Base-by-base conservation (phyloP, 2,113 vertebrate genomes). In the Hippoglossus stenolepis region DNA sequence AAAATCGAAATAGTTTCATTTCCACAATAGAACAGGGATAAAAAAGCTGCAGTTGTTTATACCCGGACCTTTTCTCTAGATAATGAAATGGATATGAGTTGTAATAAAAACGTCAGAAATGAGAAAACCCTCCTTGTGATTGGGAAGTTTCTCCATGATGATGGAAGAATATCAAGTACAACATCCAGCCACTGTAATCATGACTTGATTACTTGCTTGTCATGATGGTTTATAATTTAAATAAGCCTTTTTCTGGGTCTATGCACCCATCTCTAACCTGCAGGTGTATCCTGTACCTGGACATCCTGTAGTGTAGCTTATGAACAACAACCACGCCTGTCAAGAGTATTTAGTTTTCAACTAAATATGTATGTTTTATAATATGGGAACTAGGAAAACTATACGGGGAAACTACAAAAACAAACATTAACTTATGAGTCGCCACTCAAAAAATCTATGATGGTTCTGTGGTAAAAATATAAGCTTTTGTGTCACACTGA, bases 1-100 rank as follows among this genome's bases (percentile, higher is more conserved):
- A 35, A 31, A 71, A 65, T 14, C 26, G 8, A 61, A 69, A 70
- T 51, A 2, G 49, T 20, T 72, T 51, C 4, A 58, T 57, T 62
- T 57, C 18, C 18, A 65, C 23, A 13, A 59, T 24, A 56, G 38
- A 57, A 65, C 9, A 17, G 0, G 47, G 35, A 75, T 12, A 47
- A 59, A 17, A 17, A 18, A 14, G 21, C 21, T 60, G 23, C 20
- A 69, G 68, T 31, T 40, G 45, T 79, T 60, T 60, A 61, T 8
- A 26, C 2, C 17, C 60, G 57, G 53, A 49, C 17, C 10, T 51
- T 12, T 4, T 28, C 7, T 43, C 49, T 45, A 6, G 23, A 64
- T 65, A 70, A 58, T 14, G 21, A 70, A 56, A 64, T 47, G 26
- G 47, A 9, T 31, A 4, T 21, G 60, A 26, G 15, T 13, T 51